phyloP scores from a whole-genome alignment of 2,888 invertebrate species.

The Willowsia nigromaculata region DNA sequence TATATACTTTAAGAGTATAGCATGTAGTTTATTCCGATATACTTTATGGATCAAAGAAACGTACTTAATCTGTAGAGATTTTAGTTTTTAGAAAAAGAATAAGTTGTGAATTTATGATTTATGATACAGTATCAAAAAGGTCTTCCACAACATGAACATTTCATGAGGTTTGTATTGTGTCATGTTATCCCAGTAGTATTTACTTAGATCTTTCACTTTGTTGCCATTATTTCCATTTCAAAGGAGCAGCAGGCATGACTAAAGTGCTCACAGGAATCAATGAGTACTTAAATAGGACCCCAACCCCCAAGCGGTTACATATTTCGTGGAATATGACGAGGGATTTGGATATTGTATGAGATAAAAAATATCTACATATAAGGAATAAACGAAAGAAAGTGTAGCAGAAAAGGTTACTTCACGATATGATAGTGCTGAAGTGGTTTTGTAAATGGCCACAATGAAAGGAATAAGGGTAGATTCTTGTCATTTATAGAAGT shows the following conservation, averaged over 20 bases:
- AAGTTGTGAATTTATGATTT: slow-evolving; percentile 33
- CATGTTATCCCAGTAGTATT: not conserved
- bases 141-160: slow-evolving; percentile 6
- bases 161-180: not conserved
- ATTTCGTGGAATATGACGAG: slow-evolving; percentile 68
- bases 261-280: slow-evolving; percentile 67
- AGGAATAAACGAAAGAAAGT: not conserved
- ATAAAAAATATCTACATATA: slow-evolving; percentile 20
- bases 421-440: not conserved
- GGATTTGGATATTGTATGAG: slow-evolving; percentile 41
- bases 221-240: slow-evolving; percentile 40
- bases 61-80: slow-evolving; percentile 42
- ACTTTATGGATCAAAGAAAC: slow-evolving; percentile 45
- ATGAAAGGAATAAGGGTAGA: not conserved
- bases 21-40: not conserved
- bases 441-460: not conserved
- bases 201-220: slow-evolving; percentile 40
- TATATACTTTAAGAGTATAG: no score
- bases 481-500: not conserved
- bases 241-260: slow-evolving; percentile 50
- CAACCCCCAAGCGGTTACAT: slow-evolving; percentile 62
- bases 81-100: slow-evolving; percentile 2
- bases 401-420: slow-evolving; percentile 54
- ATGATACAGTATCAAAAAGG: slow-evolving; percentile 38
- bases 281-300: slow-evolving; percentile 55